Evolutionary conservation across 92 coral and sea anemone genomes (phyloP), one percentile per base, ranked within the genome.

Genomic region (Scolanthus callimorphus): DNA sequence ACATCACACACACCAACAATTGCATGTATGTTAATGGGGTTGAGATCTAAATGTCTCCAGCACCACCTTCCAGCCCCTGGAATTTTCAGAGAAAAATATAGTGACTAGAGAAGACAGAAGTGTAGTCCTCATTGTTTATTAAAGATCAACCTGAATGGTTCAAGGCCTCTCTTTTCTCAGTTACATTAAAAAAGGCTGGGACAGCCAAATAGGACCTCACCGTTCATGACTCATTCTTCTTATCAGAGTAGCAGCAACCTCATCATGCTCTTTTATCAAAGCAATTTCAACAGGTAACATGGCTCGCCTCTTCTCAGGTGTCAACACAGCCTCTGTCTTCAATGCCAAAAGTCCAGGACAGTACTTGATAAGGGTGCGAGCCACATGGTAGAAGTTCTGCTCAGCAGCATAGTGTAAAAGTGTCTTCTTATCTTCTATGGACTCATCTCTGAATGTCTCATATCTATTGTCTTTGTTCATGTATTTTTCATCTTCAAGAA

Each of bases 261-360:
- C 89, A 73, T 86, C 95, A 27, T 86, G 81, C 49, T 68, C 74
- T 28, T 56, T 43, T 60, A 57, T 60, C 24, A 86, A 43, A 0
- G 95, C 95, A 57, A 86, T 43, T 59, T 86, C 95, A 22, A 86
- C 89, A 9, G 95, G 95, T 29, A 86, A 25, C 20, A 71, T 39
- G 4, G 60, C 95, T 38, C 85, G 62, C 28, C 72, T 78, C 70
- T 77, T 86, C 39, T 55, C 85, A 20, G 95, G 89, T 17, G 57
- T 52, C 26, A 82, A 46, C 17, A 61, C 76, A 25, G 89, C 89
- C 49, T 77, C 72, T 43, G 95, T 82, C 56, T 86, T 86, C 29
- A 86, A 66, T 13, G 76, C 85, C 34, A 86, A 45, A 31, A 86
- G 49, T 3, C 95, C 95, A n/a, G 95, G 95, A 54, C 95, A 86